These are phyloP conservation scores for Albula goreensis DNA, from an alignment of 2,113 vertebrate species.

Conservation along the genomic window DNA sequence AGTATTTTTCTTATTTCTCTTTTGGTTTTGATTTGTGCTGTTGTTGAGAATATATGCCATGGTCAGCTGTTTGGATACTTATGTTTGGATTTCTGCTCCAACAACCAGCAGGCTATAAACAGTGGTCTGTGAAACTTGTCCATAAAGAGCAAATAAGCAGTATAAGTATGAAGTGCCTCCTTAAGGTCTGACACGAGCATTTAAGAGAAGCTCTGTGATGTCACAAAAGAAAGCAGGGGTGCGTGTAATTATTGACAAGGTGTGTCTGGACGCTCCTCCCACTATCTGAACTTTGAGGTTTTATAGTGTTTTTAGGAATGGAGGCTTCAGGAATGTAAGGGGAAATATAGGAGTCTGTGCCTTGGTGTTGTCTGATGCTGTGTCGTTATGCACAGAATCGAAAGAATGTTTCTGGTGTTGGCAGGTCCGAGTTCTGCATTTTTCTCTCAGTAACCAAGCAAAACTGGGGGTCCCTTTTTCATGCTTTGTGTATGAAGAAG, in stretches of 20 bases:
- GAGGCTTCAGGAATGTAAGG: conserved; percentile 57
- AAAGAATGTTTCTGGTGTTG: conserved; percentile 64
- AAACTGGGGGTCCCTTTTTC: conserved; percentile 28
- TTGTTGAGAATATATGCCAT: not conserved
- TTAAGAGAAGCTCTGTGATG: conserved; percentile 36
- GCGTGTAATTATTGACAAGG: conserved; percentile 35
- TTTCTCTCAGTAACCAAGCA: conserved; percentile 17
- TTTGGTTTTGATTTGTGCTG: not conserved
- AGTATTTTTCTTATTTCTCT: not conserved
- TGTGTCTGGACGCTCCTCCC: conserved; percentile 28
- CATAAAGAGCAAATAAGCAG: not conserved
- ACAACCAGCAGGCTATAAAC: not conserved
- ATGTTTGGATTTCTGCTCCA: not conserved
- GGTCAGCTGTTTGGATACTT: not conserved
- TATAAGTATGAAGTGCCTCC: conserved; percentile 41
- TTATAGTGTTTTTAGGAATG: conserved; percentile 37
- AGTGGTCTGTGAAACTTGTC: not conserved
- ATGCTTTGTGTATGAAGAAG: conserved; percentile 19
- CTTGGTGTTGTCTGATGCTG: conserved; percentile 41
- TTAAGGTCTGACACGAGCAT: conserved; percentile 33
- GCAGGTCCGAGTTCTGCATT: conserved; percentile 60
- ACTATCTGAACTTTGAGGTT: conserved; percentile 17
- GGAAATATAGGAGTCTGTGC: conserved; percentile 46
- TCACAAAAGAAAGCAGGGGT: conserved; percentile 31
- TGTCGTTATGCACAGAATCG: conserved; percentile 29